Evolutionary conservation across 2,888 invertebrate species (phyloP).

Genomic region (Tetheella fluctuosa): DNA sequence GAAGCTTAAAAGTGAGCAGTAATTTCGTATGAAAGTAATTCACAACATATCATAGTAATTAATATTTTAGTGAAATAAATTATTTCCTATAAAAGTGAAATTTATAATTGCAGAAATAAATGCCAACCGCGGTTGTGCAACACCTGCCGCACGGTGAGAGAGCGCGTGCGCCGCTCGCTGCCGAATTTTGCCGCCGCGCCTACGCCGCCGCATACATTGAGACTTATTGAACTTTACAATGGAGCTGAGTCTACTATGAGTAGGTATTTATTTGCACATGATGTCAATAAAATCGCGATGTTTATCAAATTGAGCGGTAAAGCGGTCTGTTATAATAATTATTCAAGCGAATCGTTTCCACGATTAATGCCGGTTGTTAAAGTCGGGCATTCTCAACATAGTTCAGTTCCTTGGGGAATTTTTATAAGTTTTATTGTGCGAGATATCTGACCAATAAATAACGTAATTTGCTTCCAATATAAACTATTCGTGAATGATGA

Average conservation of each 20-base stretch:
- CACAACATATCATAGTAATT: neutral
- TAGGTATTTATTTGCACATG: slow-evolving; percentile 13
- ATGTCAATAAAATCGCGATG: slow-evolving; percentile 16
- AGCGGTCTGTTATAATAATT: slow-evolving; percentile 10
- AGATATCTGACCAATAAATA: too few relatives aligned
- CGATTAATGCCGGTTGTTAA: neutral
- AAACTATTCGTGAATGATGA: neutral
- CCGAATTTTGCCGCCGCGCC: slow-evolving; percentile 52
- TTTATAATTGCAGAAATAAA: neutral
- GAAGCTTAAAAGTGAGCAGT: neutral
- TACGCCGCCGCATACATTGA: slow-evolving; percentile 35
- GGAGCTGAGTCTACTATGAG: neutral
- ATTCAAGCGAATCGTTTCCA: slow-evolving; percentile 13
- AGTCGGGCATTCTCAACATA: neutral
- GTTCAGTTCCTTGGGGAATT: neutral
- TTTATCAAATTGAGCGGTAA: slow-evolving; percentile 16
- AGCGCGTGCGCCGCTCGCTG: slow-evolving; percentile 49
- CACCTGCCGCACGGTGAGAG: slow-evolving; percentile 43
- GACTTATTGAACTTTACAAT: slow-evolving; percentile 40
- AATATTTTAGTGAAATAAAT: slow-evolving; percentile 18
- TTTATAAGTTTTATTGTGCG: neutral
- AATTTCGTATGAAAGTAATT: neutral
- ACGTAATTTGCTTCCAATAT: neutral
- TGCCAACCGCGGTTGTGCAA: slow-evolving; percentile 35
- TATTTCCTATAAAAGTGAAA: slow-evolving; percentile 28